These are phyloP conservation scores for Hecatera dysodea DNA, from an alignment of 2,888 invertebrate genomes.

Conservation along the genomic window DNA sequence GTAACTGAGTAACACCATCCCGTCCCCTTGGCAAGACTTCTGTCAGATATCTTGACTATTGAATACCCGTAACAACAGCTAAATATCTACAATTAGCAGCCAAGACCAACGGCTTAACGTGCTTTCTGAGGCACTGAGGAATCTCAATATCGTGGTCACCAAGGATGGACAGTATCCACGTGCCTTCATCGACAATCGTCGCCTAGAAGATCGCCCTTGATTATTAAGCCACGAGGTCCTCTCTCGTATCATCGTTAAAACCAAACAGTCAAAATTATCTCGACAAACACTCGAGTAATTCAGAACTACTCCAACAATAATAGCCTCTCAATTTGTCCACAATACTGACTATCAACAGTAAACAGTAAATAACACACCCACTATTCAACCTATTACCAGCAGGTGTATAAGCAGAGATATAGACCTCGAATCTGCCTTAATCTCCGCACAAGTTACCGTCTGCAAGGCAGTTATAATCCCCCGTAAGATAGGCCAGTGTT, in stretches of 20 bases:
- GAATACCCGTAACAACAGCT: too few relatives aligned
- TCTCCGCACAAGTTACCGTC: slow-evolving; percentile 19
- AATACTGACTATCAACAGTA: not conserved
- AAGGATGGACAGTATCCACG: too few relatives aligned
- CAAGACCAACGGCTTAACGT: too few relatives aligned
- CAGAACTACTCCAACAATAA: too few relatives aligned
- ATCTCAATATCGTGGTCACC: too few relatives aligned
- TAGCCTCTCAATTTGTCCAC: not conserved
- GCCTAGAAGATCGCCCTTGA: too few relatives aligned
- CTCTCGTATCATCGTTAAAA: not conserved
- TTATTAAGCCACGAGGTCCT: not conserved
- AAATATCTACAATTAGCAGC: too few relatives aligned
- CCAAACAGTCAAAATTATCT: not conserved
- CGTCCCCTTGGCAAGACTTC: too few relatives aligned
- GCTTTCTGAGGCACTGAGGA: too few relatives aligned
- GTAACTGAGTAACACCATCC: too few relatives aligned
- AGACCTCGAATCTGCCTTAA: slow-evolving; percentile 30
- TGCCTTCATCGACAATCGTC: too few relatives aligned
- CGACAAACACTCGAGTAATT: not conserved
- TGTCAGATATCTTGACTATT: too few relatives aligned
- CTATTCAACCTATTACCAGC: slow-evolving; percentile 15
- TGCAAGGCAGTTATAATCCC: slow-evolving; percentile 22
- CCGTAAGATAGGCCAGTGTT: not conserved
- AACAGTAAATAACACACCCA: not conserved
- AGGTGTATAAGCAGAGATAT: slow-evolving; percentile 37